phyloP scores from a whole-genome alignment of 1,140 invertebrate genomes.

The Paralvinella palmiformis region DNA sequence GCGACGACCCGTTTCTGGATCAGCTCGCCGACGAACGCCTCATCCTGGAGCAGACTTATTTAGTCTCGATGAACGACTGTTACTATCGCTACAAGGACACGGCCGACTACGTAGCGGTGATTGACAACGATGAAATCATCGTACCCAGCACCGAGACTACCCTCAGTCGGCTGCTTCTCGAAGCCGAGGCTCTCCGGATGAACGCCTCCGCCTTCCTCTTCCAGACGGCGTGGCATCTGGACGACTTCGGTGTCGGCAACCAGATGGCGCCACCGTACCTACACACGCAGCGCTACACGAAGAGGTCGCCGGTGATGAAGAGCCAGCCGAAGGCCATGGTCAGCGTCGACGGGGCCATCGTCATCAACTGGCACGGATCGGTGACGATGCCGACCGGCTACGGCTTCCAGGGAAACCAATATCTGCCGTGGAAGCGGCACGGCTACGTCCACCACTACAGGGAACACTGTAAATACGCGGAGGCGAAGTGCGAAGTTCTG shows the following conservation, averaged over 20 bases:
- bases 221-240: neutral
- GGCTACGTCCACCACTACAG: neutral
- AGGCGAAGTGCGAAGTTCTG: neutral
- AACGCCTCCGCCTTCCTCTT: neutral
- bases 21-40: neutral
- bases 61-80: neutral
- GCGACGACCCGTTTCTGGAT: neutral
- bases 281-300: neutral
- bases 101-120: neutral
- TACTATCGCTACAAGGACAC: neutral
- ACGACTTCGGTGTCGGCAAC: neutral
- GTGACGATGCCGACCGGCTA: neutral
- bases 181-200: neutral
- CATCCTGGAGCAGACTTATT: neutral
- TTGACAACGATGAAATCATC: neutral
- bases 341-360: neutral
- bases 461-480: neutral
- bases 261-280: neutral
- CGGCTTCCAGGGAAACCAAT: neutral
- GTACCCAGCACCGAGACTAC: neutral
- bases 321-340: neutral
- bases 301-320: neutral
- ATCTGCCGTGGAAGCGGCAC: neutral
- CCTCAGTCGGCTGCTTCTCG: neutral
- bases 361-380: neutral